Evolutionary conservation across 2,888 invertebrate species (phyloP).

Genomic region (Agrochola circellaris): DNA sequence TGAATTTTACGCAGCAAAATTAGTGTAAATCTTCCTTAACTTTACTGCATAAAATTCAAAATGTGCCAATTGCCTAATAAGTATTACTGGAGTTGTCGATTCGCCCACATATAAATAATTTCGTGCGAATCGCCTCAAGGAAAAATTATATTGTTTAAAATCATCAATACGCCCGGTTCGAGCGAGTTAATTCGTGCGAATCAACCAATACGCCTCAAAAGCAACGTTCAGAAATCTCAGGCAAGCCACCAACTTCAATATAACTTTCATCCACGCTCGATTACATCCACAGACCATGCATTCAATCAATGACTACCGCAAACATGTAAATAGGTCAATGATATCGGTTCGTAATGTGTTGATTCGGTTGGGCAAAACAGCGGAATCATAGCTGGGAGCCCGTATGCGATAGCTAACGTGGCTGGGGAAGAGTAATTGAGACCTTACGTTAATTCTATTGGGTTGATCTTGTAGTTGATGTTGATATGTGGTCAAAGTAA

Average conservation of each 20-base stretch:
- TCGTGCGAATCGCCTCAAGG: too few species aligned
- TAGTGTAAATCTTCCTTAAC: too few species aligned
- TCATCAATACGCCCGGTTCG: too few species aligned
- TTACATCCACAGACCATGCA: slow-evolving; percentile 39
- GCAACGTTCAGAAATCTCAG: not conserved
- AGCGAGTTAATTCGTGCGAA: too few species aligned
- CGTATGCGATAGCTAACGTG: slow-evolving; percentile 31
- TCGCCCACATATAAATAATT: too few species aligned
- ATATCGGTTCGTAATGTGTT: slow-evolving; percentile 61
- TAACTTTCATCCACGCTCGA: slow-evolving; percentile 30
- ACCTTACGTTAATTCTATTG: slow-evolving; percentile 15
- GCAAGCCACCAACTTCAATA: not conserved
- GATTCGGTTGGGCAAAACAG: slow-evolving; percentile 58
- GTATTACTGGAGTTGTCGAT: too few species aligned
- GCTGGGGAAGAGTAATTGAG: slow-evolving; percentile 33
- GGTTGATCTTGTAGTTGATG: slow-evolving; percentile 1
- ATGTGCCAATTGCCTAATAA: too few species aligned
- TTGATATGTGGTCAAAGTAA: not conserved
- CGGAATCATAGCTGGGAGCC: slow-evolving; percentile 50
- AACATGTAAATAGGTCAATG: slow-evolving; percentile 66
- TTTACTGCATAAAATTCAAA: too few species aligned
- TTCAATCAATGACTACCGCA: slow-evolving; percentile 59
- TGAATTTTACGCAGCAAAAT: too few species aligned
- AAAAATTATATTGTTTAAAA: too few species aligned
- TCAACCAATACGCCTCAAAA: not conserved